Percentiles rank a stretch among this genome's conserved stretches.
Conservation (phyloP, 2,888 invertebrate species). For the Vannuccia rotundouncinata region DNA sequence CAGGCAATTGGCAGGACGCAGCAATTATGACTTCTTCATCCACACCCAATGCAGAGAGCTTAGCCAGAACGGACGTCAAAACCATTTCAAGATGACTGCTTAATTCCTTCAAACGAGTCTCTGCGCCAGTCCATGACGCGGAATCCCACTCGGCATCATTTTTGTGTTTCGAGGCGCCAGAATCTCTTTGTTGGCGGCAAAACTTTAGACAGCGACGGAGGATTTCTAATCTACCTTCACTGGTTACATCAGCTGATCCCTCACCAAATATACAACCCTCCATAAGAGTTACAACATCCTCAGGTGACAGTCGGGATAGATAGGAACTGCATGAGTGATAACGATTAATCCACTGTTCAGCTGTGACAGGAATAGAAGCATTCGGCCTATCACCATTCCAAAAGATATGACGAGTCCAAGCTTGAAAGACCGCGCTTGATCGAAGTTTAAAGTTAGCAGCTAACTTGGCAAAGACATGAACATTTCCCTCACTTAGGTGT, state of each 20-base stretch:
- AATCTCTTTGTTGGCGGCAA: neutral
- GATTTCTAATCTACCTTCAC: neutral
- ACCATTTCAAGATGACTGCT: neutral
- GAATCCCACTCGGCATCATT: neutral
- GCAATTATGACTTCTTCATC: neutral
- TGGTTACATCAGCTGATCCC: neutral
- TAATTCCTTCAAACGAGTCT: neutral
- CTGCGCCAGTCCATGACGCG: neutral
- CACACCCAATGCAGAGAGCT: neutral
- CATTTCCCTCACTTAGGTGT: constrained; percentile 2
- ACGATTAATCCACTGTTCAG: neutral
- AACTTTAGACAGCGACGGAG: constrained; percentile 12
- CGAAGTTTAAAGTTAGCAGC: neutral
- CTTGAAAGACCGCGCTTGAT: neutral
- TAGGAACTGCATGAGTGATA: neutral
- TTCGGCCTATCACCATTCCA: neutral
- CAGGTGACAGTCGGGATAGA: neutral
- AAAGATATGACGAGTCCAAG: constrained; percentile 1
- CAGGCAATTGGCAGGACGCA: neutral
- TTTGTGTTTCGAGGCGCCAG: neutral
- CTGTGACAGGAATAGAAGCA: neutral
- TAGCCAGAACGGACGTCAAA: neutral
- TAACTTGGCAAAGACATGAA: constrained; percentile 20
- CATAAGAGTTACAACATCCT: neutral
- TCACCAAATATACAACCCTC: neutral